phyloP scores from a whole-genome alignment of 1,140 invertebrate genomes.

The Pygmarrhopalites habei region DNA sequence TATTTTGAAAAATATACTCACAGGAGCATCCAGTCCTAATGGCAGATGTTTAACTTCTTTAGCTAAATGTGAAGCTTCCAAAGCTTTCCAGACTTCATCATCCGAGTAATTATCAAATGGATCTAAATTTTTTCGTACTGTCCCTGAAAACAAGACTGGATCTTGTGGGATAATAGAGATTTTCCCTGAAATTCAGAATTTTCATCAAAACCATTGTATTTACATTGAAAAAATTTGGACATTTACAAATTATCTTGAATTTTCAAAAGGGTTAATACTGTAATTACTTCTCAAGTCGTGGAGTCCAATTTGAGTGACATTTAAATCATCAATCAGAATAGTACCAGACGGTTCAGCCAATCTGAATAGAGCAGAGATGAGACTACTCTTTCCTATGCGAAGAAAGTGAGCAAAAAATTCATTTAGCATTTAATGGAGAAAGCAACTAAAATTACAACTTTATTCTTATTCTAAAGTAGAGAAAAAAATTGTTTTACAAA shows the following conservation, averaged over 20 bases:
- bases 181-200: too few species aligned
- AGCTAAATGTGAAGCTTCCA: constrained; percentile 53
- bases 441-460: too few species aligned
- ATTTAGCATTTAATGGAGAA: too few species aligned
- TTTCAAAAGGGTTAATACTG: constrained; percentile 65
- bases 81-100: constrained; percentile 53
- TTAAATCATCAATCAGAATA: constrained; percentile 49
- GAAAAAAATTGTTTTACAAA: too few species aligned
- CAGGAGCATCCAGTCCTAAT: constrained; percentile 42
- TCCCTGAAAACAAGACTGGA: constrained; percentile 56
- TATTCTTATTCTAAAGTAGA: constrained; percentile 55
- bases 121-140: constrained; percentile 55
- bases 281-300: constrained; percentile 48
- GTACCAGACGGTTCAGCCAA: constrained; percentile 45
- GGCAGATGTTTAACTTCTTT: constrained; percentile 53
- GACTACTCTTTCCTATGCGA: constrained; percentile 54
- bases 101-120: constrained; percentile 54
- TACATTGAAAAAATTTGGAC: too few species aligned
- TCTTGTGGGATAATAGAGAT: too few species aligned
- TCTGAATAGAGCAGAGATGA: constrained; percentile 52
- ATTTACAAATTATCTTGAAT: too few species aligned
- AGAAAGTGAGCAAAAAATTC: too few species aligned
- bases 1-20: background rate
- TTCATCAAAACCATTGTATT: too few species aligned
- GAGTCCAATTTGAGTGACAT: constrained; percentile 47